Percentiles rank a stretch among this genome's conserved stretches.
Evolutionary conservation across 2,888 invertebrate genomes (phyloP).

Genomic region (Oasisia sp.): DNA sequence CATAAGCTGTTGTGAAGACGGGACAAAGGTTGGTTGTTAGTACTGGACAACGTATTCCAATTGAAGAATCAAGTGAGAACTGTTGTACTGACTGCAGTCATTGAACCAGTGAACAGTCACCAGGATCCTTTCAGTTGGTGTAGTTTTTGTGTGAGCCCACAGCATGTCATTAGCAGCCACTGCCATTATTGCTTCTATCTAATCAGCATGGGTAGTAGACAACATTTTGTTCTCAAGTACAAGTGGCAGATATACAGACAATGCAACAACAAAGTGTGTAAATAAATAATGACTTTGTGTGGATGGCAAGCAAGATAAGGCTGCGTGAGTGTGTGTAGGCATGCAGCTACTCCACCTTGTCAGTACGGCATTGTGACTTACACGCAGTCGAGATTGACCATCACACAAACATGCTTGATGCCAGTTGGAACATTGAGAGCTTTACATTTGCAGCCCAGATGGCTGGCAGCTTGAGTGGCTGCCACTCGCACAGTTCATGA

Average conservation of each 20-base stretch:
- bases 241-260: background rate
- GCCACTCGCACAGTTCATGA: background rate
- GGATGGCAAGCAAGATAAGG: background rate
- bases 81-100: background rate
- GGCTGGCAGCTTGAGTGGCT: background rate
- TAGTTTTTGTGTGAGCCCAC: background rate
- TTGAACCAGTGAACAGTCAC: background rate
- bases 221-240: slow-evolving; percentile 6
- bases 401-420: background rate
- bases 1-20: background rate
- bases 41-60: no score
- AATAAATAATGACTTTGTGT: background rate
- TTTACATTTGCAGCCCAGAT: background rate
- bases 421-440: background rate
- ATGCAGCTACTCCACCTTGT: background rate
- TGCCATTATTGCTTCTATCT: background rate
- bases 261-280: background rate
- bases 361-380: background rate
- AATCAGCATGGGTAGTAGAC: background rate
- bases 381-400: background rate
- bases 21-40: background rate
- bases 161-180: background rate
- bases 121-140: background rate
- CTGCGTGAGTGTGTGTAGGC: background rate
- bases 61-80: background rate